Conservation (phyloP, 2,113 vertebrate species). For the Lynx canadensis region DNA sequence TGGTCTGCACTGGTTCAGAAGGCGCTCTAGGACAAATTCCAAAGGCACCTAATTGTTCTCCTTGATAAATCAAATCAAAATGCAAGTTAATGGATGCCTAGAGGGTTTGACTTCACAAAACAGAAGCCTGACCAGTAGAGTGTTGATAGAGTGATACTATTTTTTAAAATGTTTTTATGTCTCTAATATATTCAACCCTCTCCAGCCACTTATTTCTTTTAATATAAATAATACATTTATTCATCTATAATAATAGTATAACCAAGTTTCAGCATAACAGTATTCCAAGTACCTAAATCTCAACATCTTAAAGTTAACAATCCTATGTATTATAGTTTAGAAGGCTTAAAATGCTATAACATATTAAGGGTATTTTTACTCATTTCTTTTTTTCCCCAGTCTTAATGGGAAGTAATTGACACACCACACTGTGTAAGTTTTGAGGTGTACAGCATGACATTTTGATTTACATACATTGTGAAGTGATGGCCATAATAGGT, state of each 20-base stretch:
- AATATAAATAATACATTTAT: background rate
- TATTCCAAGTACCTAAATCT: background rate
- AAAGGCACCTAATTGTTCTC: background rate
- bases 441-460: background rate
- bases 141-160: background rate
- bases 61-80: background rate
- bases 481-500: background rate
- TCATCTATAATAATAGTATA: background rate
- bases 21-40: background rate
- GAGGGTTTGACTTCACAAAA: background rate
- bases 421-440: background rate
- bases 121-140: background rate
- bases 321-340: background rate
- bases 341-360: background rate
- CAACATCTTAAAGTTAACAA: background rate
- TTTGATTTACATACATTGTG: background rate
- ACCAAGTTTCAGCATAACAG: background rate
- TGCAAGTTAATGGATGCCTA: background rate
- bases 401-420: background rate
- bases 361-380: background rate
- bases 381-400: background rate
- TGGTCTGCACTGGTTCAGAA: background rate
- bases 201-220: background rate
- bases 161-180: background rate
- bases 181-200: background rate